These are phyloP conservation scores for Leptodactylus fallax DNA, from an alignment of 2,797 vertebrate species.

Conservation along the genomic window DNA sequence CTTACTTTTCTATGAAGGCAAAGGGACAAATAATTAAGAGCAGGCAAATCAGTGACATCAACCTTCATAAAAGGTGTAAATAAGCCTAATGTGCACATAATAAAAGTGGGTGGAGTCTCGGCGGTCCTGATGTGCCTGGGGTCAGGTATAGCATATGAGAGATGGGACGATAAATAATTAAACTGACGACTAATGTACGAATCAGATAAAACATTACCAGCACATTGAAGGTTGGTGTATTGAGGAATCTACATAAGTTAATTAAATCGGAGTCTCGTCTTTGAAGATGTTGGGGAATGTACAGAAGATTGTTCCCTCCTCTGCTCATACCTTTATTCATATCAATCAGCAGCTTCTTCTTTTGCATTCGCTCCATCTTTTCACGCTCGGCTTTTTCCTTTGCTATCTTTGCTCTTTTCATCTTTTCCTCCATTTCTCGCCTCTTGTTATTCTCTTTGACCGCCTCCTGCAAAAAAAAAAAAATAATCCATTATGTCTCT, in stretches of 20 bases:
- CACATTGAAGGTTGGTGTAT: constrained; percentile 28
- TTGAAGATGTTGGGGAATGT: constrained; percentile 8
- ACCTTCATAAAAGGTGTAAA: neutral
- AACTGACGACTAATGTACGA: constrained; percentile 17
- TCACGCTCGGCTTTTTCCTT: constrained; percentile 97
- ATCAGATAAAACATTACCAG: neutral
- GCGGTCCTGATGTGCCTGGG: neutral
- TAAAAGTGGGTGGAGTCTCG: neutral
- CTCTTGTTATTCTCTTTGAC: constrained; percentile 96
- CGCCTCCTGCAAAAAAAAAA: constrained; percentile 82
- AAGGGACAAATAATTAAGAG: neutral
- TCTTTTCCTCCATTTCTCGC: constrained; percentile 96
- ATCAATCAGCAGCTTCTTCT: constrained; percentile 97
- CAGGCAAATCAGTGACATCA: neutral
- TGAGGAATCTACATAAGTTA: constrained; percentile 49
- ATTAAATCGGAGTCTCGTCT: constrained; percentile 6
- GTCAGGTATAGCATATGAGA: neutral
- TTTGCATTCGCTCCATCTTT: constrained; percentile 92
- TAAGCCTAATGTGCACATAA: neutral
- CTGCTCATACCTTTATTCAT: constrained; percentile 94
- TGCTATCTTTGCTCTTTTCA: constrained; percentile 92
- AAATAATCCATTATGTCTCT: constrained; percentile 31
- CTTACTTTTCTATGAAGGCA: neutral
- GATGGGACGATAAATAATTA: constrained; percentile 8
- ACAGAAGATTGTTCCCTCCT: neutral